Evolutionary conservation across 2,888 invertebrate species (phyloP).

Genomic region (Dynastes hyllus): DNA sequence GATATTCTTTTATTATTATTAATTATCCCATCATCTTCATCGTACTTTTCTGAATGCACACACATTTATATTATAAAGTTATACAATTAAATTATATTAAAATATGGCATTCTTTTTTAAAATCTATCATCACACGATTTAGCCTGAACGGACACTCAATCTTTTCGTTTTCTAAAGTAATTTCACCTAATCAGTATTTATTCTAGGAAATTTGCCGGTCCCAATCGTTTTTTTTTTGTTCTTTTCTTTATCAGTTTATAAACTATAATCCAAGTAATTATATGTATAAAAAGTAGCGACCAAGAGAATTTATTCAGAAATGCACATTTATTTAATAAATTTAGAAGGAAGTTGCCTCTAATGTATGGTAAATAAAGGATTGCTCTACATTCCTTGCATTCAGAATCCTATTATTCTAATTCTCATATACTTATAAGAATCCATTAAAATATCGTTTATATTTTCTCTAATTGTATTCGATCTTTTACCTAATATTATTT

Average conservation of each 20-base stretch:
- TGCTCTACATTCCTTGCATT: neutral
- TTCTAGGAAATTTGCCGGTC: conserved; percentile 11
- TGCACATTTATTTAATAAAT: conserved; percentile 15
- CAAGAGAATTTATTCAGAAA: conserved; percentile 19
- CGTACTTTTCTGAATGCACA: conserved; percentile 4
- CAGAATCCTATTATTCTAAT: too few species aligned
- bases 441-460: too few species aligned
- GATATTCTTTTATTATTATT: conserved; percentile 17
- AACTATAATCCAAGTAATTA: conserved; percentile 13
- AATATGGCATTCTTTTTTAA: conserved; percentile 40
- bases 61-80: conserved; percentile 22
- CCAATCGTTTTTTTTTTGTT: conserved; percentile 3
- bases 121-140: conserved; percentile 37
- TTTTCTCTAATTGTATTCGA: too few species aligned
- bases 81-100: conserved; percentile 46
- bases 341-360: conserved; percentile 1
- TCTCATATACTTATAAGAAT: too few species aligned
- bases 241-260: conserved; percentile 11
- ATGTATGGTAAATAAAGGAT: conserved; percentile 26
- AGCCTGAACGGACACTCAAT: conserved; percentile 37
- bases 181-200: conserved; percentile 7
- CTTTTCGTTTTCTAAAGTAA: conserved; percentile 35
- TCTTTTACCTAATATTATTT: too few species aligned
- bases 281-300: conserved; percentile 28
- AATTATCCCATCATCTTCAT: neutral